Conservation (phyloP, 2,113 vertebrate genomes). For the Climacteris rufus region DNA sequence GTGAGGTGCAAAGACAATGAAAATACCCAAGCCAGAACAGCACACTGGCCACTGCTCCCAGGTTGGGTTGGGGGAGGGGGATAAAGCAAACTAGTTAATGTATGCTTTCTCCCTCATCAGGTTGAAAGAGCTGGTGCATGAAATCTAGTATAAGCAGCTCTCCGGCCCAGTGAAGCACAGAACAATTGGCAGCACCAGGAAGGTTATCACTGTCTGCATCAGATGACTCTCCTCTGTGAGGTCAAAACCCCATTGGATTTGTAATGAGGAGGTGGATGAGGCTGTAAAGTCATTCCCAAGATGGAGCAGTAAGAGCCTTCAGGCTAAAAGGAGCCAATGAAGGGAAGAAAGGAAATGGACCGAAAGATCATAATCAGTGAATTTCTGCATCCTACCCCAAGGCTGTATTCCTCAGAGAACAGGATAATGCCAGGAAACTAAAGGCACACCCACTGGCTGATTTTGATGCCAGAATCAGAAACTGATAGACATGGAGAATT, state of each 20-base stretch:
- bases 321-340: slow-evolving; percentile 62
- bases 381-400: slow-evolving; percentile 54
- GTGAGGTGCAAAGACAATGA: background rate
- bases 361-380: slow-evolving; percentile 48
- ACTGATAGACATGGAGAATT: background rate
- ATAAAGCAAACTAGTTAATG: slow-evolving; percentile 6
- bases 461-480: background rate
- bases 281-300: slow-evolving; percentile 46
- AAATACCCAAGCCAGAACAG: background rate
- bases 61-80: background rate
- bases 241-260: slow-evolving; percentile 34
- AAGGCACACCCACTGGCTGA: background rate
- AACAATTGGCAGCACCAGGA: slow-evolving; percentile 31
- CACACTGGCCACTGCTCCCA: background rate
- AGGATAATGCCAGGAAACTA: background rate
- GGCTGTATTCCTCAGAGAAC: slow-evolving; percentile 5
- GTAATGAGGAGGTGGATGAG: slow-evolving; percentile 25
- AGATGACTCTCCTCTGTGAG: slow-evolving; percentile 19
- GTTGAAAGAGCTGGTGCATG: slow-evolving; percentile 5
- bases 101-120: background rate
- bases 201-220: slow-evolving; percentile 63
- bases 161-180: slow-evolving; percentile 54
- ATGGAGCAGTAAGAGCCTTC: slow-evolving; percentile 26
- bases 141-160: slow-evolving; percentile 28
- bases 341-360: slow-evolving; percentile 65